These are phyloP conservation scores for Peromyscus polionotus DNA, from an alignment of 2,113 vertebrate species.

Conservation along the genomic window DNA sequence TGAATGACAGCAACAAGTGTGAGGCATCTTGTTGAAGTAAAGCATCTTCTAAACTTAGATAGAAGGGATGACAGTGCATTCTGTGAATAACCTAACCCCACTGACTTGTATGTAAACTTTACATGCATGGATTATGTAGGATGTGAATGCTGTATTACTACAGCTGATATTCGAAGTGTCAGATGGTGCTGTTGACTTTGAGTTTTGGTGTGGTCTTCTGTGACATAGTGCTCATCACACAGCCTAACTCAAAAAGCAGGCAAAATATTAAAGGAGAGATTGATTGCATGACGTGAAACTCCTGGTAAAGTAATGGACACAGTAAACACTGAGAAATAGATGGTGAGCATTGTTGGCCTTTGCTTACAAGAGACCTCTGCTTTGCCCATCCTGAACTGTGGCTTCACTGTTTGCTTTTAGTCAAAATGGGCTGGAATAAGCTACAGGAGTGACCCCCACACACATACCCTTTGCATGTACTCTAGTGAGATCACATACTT, in stretches of 20 bases:
- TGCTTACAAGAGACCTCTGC: background rate
- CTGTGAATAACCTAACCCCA: background rate
- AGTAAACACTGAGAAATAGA: background rate
- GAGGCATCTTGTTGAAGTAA: background rate
- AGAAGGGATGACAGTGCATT: background rate
- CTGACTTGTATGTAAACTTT: background rate
- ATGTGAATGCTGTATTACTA: background rate
- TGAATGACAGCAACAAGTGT: too few relatives aligned
- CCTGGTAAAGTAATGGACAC: background rate
- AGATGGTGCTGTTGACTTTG: background rate
- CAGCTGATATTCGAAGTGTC: background rate
- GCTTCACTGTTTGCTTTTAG: slow-evolving; percentile 1
- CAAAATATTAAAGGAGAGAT: background rate
- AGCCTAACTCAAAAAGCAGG: background rate
- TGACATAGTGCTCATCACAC: background rate
- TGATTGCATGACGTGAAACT: background rate
- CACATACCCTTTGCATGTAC: background rate
- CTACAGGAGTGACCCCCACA: background rate
- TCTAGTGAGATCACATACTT: slow-evolving; percentile 65
- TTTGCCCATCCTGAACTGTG: background rate
- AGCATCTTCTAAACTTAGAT: background rate
- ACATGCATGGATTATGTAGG: background rate
- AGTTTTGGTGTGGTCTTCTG: background rate
- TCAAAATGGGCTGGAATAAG: background rate
- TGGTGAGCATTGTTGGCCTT: background rate